Evolutionary conservation across 2,797 vertebrate species (phyloP), one percentile per base, ranked within the genome.

Genomic region (Oreochromis mossambicus): DNA sequence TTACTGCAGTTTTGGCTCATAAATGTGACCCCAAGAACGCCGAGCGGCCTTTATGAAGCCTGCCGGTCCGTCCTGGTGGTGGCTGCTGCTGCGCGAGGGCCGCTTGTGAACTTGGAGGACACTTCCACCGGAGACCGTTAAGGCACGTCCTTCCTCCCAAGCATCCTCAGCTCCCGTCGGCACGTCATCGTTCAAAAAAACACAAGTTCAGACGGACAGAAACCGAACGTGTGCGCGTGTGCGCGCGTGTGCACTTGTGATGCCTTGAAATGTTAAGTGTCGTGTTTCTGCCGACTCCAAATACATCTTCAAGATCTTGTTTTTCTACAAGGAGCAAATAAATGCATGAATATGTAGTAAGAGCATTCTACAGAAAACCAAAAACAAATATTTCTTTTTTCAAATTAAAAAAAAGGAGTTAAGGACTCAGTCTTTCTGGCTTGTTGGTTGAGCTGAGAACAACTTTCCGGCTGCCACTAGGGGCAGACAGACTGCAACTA

Each of bases 91-190:
- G 68, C 10, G 68, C 54, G 48, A 63, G 86, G 78, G 13, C 61
- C 63, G 54, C 81, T 24, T 66, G 86, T 80, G 55, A 85, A 89
- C 91, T 48, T 73, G 90, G 90, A 91, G 91, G 93, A 94, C 88
- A 92, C 88, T 83, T 93, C 94, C 90, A 91, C 83, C 82, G 94
- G 94, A 95, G 93, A 95, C 95, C 94, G 41, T 92, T 96, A 96
- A 96, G 95, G 94, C 95, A 95, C 94, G 83, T 95, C 95, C 95
- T 92, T 93, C 93, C 91, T 89, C 88, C 86, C 92, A 81, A 73
- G 92, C 79, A 58, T 92, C 92, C 89, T 92, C 88, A 86, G 86
- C 81, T 88, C 88, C 85, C 51, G 91, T 87, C 61, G 14, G 90
- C 92, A 91, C 21, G 21, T 75, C 66, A 88, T 81, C 84, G 77